Evolutionary conservation across 2,888 invertebrate genomes (phyloP).

Genomic region (Ellobium chinense): DNA sequence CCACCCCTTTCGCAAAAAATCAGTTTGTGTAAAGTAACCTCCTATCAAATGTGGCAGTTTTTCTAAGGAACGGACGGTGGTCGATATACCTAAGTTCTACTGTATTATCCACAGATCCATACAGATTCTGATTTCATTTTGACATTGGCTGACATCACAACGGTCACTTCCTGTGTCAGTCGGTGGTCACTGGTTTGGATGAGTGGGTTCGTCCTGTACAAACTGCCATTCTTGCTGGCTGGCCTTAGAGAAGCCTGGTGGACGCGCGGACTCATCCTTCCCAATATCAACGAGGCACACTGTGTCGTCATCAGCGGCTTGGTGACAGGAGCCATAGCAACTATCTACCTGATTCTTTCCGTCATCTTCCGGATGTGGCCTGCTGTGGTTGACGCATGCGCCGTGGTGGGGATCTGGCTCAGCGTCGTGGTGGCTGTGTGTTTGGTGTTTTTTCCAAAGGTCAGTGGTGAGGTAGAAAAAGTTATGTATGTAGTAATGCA

Average conservation of each 20-base stretch:
- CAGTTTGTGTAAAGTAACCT: no score
- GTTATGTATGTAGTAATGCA: background rate
- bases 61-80: no score
- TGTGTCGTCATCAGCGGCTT: slow-evolving; percentile 58
- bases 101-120: no score
- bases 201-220: slow-evolving; percentile 61
- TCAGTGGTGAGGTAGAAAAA: slow-evolving; percentile 48
- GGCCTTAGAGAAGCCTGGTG: slow-evolving; percentile 70
- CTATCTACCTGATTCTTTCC: slow-evolving; percentile 55
- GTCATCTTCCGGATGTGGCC: slow-evolving; percentile 54
- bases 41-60: no score
- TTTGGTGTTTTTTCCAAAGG: slow-evolving; percentile 69
- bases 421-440: slow-evolving; percentile 57
- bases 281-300: slow-evolving; percentile 66
- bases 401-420: slow-evolving; percentile 56
- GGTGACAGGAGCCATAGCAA: slow-evolving; percentile 56
- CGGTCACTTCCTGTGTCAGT: slow-evolving; percentile 5
- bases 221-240: slow-evolving; percentile 56
- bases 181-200: slow-evolving; percentile 58
- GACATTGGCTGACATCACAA: background rate
- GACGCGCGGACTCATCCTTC: slow-evolving; percentile 63
- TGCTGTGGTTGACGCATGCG: slow-evolving; percentile 58
- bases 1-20: no score
- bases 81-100: no score
- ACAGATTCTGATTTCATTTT: no score